Percentiles rank a stretch among this genome's conserved stretches.
Conservation (phyloP, 2,113 vertebrate genomes). For the Otolemur garnettii region DNA sequence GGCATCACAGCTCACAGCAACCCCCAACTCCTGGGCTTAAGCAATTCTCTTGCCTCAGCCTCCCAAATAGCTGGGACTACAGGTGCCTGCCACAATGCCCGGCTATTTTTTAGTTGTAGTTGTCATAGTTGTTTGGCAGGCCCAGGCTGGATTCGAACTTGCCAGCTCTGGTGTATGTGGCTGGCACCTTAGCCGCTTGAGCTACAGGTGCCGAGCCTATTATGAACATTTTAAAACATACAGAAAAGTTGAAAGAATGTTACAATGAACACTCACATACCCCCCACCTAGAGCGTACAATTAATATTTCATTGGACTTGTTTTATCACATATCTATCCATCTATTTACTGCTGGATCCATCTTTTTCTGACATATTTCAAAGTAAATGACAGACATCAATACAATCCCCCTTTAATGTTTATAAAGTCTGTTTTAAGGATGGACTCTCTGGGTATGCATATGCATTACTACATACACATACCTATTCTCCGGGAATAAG, state of each 20-base stretch:
- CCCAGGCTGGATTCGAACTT: too few species aligned
- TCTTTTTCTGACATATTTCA: neutral
- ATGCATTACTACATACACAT: neutral
- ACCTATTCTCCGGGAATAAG: slow-evolving; percentile 34
- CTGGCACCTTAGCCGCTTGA: too few species aligned
- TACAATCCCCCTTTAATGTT: neutral
- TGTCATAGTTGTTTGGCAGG: too few species aligned
- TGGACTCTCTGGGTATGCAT: neutral
- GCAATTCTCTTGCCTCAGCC: too few species aligned
- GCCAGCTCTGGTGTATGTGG: too few species aligned
- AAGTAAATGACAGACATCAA: slow-evolving; percentile 52
- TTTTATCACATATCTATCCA: neutral
- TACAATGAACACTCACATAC: slow-evolving; percentile 8
- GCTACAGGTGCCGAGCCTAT: too few species aligned
- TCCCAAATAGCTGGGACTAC: too few species aligned
- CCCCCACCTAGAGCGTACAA: slow-evolving; percentile 13
- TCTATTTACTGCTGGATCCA: neutral
- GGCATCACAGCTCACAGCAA: too few species aligned
- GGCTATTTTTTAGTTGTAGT: too few species aligned
- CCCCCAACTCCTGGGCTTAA: too few species aligned
- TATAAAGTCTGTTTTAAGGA: slow-evolving; percentile 28
- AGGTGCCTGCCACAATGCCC: too few species aligned
- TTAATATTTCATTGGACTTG: slow-evolving; percentile 30
- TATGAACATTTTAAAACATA: slow-evolving; percentile 52
- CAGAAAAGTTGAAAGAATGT: slow-evolving; percentile 45